Base-by-base conservation (phyloP, 2,113 vertebrate species). In the Xiphophorus maculatus region DNA sequence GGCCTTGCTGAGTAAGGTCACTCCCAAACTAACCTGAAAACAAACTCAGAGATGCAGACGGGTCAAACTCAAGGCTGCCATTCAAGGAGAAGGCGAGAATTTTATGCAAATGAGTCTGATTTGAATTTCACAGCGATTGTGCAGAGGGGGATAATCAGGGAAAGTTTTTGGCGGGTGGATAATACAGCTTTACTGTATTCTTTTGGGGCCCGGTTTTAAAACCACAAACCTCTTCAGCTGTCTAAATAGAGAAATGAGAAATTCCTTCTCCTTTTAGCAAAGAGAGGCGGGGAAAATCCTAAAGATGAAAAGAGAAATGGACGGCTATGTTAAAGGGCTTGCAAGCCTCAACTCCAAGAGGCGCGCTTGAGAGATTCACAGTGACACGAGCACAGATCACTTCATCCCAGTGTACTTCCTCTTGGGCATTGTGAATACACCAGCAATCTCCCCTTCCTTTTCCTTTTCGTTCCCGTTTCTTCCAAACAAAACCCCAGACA, bases 321-420 rank as follows among this genome's bases (percentile, higher is more conserved):
- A 75, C 2, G 30, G 63, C 51, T 42, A 73, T 60, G 22, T 71
- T 76, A 77, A 73, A 81, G 54, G 62, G 71, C 77, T 77, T 69
- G 72, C 42, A 42, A 85, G 83, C 37, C 66, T 86, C 73, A 81
- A 77, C 72, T 83, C 76, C 4, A 33, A 83, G 48, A 77, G 77
- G 71, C 77, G 77, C 28, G 60, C 74, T 75, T 86, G 61, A 80
- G 69, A 86, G 80, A 90, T 88, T 69, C 80, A 84, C 64, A 85
- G 84, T 84, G 91, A 90, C 91, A 90, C 58, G 76, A 90, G 82
- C 74, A 82, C 89, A 89, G 74, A 88, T 87, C 54, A 86, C 69
- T 84, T 51, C 80, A 72, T 68, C 84, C 77, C 78, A 83, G 81
- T 87, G 54, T 84, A 84, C 79, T 85, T 84, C 87, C 84, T 90